Percentiles rank a stretch among this genome's conserved stretches.
Conservation (phyloP, 1,140 invertebrate genomes). For the Pogonognathellus flavescens region DNA sequence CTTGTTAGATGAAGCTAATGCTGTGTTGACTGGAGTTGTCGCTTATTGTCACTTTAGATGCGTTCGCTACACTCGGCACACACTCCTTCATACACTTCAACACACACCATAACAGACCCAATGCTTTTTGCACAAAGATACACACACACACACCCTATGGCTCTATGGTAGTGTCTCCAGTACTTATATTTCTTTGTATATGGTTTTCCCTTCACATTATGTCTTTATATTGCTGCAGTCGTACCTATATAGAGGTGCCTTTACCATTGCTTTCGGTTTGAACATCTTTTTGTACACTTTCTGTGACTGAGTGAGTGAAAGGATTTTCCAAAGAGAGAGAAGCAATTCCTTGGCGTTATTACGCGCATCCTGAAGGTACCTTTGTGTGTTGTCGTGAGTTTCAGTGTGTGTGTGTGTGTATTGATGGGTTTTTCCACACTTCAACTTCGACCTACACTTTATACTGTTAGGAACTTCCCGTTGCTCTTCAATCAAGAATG, state of each 20-base stretch:
- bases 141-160: background rate
- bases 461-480: background rate
- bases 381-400: background rate
- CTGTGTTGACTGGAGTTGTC: slow-evolving; percentile 35
- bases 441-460: slow-evolving; percentile 16
- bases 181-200: too few species aligned
- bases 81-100: slow-evolving; percentile 26
- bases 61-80: background rate
- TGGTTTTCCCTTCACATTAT: too few species aligned
- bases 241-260: too few species aligned
- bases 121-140: background rate
- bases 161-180: too few species aligned
- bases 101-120: slow-evolving; percentile 8
- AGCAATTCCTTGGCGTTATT: too few species aligned
- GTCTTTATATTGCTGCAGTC: too few species aligned
- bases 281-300: too few species aligned
- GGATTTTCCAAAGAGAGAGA: too few species aligned
- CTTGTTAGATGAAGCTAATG: slow-evolving; percentile 37
- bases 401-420: background rate
- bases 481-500: slow-evolving; percentile 30
- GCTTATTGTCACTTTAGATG: slow-evolving; percentile 32
- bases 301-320: too few species aligned
- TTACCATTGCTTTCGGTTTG: too few species aligned
- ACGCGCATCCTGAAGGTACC: too few species aligned
- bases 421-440: background rate